Percentiles rank a stretch among this genome's conserved stretches.
phyloP scores from a whole-genome alignment of 2,888 invertebrate genomes.

The Notodonta dromedarius region DNA sequence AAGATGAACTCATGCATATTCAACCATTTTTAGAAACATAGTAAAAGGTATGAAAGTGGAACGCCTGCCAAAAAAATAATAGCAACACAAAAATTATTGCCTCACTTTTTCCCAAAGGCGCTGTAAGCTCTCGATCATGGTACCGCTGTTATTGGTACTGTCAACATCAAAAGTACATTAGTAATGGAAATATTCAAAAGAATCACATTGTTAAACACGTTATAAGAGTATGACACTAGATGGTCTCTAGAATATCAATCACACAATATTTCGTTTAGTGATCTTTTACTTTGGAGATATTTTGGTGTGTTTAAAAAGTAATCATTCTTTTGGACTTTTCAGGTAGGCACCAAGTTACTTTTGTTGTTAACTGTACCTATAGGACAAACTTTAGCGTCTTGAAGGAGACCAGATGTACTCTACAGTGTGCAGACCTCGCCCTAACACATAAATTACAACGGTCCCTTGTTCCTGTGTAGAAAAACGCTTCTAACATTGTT shows the following conservation, averaged over 20 bases:
- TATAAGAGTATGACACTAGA: no score
- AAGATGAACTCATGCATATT: no score
- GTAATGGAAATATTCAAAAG: no score
- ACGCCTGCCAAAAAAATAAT: slow-evolving; percentile 24
- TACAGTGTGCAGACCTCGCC: slow-evolving; percentile 45
- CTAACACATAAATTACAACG: slow-evolving; percentile 69
- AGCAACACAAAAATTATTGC: slow-evolving; percentile 21
- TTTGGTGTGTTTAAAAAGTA: no score
- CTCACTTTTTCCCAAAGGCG: slow-evolving; percentile 23
- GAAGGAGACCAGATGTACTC: slow-evolving; percentile 66
- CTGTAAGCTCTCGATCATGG: slow-evolving; percentile 7
- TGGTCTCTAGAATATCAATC: no score
- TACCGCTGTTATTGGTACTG: background rate
- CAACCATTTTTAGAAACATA: background rate
- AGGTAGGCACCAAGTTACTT: no score
- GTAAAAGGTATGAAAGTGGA: background rate
- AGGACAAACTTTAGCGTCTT: slow-evolving; percentile 40
- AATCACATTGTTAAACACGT: no score
- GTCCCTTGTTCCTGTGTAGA: slow-evolving; percentile 60
- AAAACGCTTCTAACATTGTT: slow-evolving; percentile 56
- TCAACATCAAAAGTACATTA: no score
- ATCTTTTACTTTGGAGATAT: no score
- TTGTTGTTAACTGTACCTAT: background rate
- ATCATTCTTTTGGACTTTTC: no score
- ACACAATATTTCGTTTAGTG: no score